A percentile compares a stretch with the other conserved stretches of the same genome.
Evolutionary conservation across 2,797 vertebrate genomes (phyloP).

Genomic region (Enteromius unitaeniatus): DNA sequence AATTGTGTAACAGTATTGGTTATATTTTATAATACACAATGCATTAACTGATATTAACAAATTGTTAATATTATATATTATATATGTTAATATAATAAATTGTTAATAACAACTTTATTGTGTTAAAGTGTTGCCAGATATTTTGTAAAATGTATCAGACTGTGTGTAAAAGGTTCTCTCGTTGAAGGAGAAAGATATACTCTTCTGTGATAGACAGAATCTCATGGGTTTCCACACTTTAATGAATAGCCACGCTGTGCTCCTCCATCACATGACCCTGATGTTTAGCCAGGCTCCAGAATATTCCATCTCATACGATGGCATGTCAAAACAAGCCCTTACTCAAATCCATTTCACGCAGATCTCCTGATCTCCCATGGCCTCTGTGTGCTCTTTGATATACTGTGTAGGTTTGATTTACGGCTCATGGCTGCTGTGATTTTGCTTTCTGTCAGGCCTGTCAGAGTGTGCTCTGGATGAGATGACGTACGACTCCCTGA

Average conservation of each 20-base stretch:
- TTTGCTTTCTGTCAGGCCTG: slow-evolving; percentile 79
- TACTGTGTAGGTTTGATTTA: slow-evolving; percentile 29
- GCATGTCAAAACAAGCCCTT: slow-evolving; percentile 32
- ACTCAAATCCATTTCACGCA: slow-evolving; percentile 26
- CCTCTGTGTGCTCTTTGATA: slow-evolving; percentile 24
- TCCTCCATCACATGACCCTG: slow-evolving; percentile 26
- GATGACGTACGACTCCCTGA: slow-evolving; percentile 87
- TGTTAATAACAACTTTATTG: not conserved
- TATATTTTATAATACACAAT: not conserved
- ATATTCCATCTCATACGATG: slow-evolving; percentile 33
- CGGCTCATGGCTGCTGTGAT: slow-evolving; percentile 31
- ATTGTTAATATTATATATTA: too few relatives aligned
- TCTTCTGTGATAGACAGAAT: not conserved
- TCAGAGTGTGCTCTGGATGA: slow-evolving; percentile 89
- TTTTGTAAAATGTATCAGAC: not conserved
- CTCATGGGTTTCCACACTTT: slow-evolving; percentile 7
- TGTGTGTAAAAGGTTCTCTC: not conserved
- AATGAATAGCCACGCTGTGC: slow-evolving; percentile 22
- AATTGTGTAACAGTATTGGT: not conserved
- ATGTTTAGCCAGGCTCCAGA: slow-evolving; percentile 24
- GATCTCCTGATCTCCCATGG: slow-evolving; percentile 22
- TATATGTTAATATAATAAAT: too few relatives aligned
- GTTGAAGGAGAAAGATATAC: not conserved
- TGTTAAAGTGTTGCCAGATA: not conserved
- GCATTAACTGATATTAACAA: not conserved